Base-by-base conservation (phyloP, 2,888 invertebrate species). In the Imbricaverruca yamaguchii region DNA sequence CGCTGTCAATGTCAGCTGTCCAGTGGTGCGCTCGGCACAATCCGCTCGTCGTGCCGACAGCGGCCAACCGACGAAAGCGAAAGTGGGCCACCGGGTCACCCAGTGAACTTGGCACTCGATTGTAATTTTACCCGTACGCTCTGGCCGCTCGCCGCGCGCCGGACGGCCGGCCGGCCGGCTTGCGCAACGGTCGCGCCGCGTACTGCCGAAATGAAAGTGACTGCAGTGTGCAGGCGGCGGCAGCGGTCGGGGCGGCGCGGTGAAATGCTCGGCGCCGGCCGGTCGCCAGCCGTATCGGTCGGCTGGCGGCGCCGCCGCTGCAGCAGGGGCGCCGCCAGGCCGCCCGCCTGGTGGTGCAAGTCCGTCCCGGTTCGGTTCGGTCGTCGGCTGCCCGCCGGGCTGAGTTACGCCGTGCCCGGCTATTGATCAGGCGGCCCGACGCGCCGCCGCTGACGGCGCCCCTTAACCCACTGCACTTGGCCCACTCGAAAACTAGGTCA, bases 401-500 rank as follows among this genome's bases (percentile, higher is more conserved):
- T 15, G 69, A 15, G 69, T 69, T 15, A 25, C 39, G 69, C 15
- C 13, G 39, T 69, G 69, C 12, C 10, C 39, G 69, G 69, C 69
- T 69, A 69, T 69, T 69, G 69, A 69, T 69, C 69, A 69, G 69
- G 15, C 15, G 25, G 15, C 69, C 10, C 69, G 69, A 10, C 25
- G 25, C 10, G 67, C 67, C 39, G 15, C 18, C 53, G 65, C 55
- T n/a, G 55, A 12, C 74, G 21, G 53, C 55, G 55, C 74, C 55
- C 10, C 69, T 8, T 55, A 74, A 21, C 74, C 74, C 74, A 74
- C 74, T 74, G 74, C 74, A 74, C 74, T 74, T 74, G 74, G 74
- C 74, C 74, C 74, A 74, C 74, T 74, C 53, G 74, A 55, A 21
- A 74, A 74, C 23, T 53, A n/a, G 74, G 74, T 74, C 74, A 74